Evolutionary conservation across 2,888 invertebrate species (phyloP).

Genomic region (Cryptocephalus primarius): DNA sequence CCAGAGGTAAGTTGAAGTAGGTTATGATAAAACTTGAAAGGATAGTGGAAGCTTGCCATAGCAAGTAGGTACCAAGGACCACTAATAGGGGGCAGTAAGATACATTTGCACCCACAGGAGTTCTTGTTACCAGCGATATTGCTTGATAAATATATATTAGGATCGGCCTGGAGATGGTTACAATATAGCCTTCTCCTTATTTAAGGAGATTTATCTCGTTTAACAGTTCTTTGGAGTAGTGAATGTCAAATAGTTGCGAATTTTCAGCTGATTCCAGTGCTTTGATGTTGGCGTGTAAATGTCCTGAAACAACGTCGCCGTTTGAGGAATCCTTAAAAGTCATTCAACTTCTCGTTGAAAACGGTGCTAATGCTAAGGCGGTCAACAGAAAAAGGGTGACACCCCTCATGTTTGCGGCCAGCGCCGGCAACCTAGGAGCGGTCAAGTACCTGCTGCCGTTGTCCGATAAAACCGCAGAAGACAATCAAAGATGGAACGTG

Average conservation of each 20-base stretch:
- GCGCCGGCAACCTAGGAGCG: constrained; percentile 38
- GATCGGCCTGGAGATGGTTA: no score
- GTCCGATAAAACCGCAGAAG: constrained; percentile 45
- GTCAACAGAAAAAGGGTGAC: constrained; percentile 49
- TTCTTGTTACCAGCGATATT: no score
- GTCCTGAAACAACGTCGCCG: constrained; percentile 36
- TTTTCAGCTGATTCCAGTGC: constrained; percentile 50
- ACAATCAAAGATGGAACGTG: constrained; percentile 54
- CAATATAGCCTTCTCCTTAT: no score
- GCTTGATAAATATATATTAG: no score
- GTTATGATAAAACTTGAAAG: no score
- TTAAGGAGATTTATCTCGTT: background rate
- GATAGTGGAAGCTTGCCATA: no score
- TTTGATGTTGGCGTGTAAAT: constrained; percentile 52
- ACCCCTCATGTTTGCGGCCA: constrained; percentile 51
- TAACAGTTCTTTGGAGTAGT: constrained; percentile 3
- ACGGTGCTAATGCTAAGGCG: constrained; percentile 43
- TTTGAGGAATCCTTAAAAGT: constrained; percentile 37
- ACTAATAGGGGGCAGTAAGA: no score
- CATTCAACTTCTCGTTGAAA: constrained; percentile 39
- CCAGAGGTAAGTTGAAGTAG: constrained; percentile 8
- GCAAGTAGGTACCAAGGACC: no score
- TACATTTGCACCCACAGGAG: no score
- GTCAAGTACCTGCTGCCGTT: constrained; percentile 44
- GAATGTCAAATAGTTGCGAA: constrained; percentile 7